Percentiles rank a stretch among this genome's conserved stretches.
phyloP scores from a whole-genome alignment of 2,888 invertebrate genomes.

The Chrysolina haemoptera region DNA sequence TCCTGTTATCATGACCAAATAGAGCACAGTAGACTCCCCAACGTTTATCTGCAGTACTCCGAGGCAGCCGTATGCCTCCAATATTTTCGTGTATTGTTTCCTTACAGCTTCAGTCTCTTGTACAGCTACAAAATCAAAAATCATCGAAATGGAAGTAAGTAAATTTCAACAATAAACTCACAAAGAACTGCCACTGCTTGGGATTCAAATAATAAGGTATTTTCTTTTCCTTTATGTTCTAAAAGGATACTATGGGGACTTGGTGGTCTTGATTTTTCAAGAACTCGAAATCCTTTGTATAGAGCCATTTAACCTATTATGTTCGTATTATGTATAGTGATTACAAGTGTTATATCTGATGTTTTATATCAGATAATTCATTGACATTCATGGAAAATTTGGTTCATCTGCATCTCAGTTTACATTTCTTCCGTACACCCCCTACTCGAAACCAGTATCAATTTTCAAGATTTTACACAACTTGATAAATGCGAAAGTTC shows the following conservation, averaged over 20 bases:
- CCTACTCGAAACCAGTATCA: slow-evolving; percentile 69
- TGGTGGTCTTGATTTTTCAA: slow-evolving; percentile 89
- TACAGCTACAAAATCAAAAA: slow-evolving; percentile 72
- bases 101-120: slow-evolving; percentile 93
- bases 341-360: slow-evolving; percentile 17
- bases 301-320: slow-evolving; percentile 81
- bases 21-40: slow-evolving; percentile 87
- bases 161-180: slow-evolving; percentile 68
- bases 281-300: slow-evolving; percentile 93
- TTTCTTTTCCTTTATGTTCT: slow-evolving; percentile 90
- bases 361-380: slow-evolving; percentile 31
- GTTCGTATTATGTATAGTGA: not conserved
- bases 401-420: slow-evolving; percentile 26
- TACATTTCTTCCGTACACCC: slow-evolving; percentile 39
- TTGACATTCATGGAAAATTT: slow-evolving; percentile 38
- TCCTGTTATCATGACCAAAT: slow-evolving; percentile 94
- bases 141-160: not conserved
- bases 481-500: no score
- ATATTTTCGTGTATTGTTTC: slow-evolving; percentile 89
- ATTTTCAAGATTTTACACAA: slow-evolving; percentile 28
- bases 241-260: slow-evolving; percentile 92
- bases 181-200: slow-evolving; percentile 90
- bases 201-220: slow-evolving; percentile 92
- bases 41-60: slow-evolving; percentile 93
- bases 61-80: slow-evolving; percentile 96